Percentiles rank a stretch among this genome's conserved stretches.
phyloP scores from a whole-genome alignment of 2,888 invertebrate species.

The Cataglyphis albicans region DNA sequence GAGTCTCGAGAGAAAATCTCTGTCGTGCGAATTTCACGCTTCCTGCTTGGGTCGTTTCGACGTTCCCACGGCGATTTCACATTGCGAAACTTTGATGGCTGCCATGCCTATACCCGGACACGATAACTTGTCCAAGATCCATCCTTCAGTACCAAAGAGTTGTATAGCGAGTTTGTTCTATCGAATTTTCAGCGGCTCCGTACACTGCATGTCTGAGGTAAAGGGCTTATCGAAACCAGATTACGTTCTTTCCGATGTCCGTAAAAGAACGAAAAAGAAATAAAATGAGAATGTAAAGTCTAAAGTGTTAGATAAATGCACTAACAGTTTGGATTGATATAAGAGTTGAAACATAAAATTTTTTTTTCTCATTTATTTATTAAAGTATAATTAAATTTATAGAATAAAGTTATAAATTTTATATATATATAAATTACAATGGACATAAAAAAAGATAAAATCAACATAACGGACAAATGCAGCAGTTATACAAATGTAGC shows the following conservation, averaged over 20 bases:
- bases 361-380: background rate
- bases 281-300: background rate
- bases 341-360: background rate
- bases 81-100: conserved; percentile 76
- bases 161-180: conserved; percentile 72
- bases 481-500: too few species aligned
- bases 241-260: conserved; percentile 60
- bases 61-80: conserved; percentile 75
- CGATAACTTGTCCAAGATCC: conserved; percentile 74
- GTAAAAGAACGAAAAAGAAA: conserved; percentile 61
- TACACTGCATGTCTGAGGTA: conserved; percentile 61
- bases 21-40: conserved; percentile 74
- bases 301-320: background rate
- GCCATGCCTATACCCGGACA: conserved; percentile 63
- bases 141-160: conserved; percentile 61
- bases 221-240: conserved; percentile 65
- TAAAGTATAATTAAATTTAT: background rate
- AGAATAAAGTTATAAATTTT: conserved; percentile 16
- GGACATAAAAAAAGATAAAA: background rate
- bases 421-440: background rate
- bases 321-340: conserved; percentile 2
- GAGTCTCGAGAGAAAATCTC: conserved; percentile 74
- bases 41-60: conserved; percentile 68
- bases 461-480: background rate
- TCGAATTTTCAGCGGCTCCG: conserved; percentile 68